Conservation (phyloP, 2,888 invertebrate species). For the Hipparchia sbordonii region DNA sequence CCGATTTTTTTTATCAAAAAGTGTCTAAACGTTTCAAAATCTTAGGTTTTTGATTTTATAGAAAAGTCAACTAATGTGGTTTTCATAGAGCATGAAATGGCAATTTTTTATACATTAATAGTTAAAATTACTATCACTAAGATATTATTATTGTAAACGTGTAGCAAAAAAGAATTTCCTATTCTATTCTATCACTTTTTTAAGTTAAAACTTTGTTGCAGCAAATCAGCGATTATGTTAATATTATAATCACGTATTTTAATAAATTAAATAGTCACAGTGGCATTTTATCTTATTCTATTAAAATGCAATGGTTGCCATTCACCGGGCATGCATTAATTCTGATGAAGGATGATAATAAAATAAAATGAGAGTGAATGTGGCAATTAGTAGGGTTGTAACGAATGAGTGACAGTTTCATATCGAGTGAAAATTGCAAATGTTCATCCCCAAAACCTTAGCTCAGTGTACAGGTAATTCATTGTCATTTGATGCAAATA, state of each 20-base stretch:
- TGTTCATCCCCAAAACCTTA: background rate
- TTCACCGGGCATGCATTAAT: slow-evolving; percentile 29
- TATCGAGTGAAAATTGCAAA: background rate
- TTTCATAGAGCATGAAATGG: too few species aligned
- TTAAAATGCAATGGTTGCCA: slow-evolving; percentile 14
- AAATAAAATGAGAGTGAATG: slow-evolving; percentile 3
- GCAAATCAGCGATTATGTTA: too few species aligned
- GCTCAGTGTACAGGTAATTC: background rate
- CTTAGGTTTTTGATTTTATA: too few species aligned
- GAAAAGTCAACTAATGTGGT: too few species aligned
- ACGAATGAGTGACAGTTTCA: slow-evolving; percentile 14
- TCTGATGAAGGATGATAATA: background rate
- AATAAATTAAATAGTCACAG: slow-evolving; percentile 2
- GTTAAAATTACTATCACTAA: too few species aligned
- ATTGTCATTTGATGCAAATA: background rate
- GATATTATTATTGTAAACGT: too few species aligned
- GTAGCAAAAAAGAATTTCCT: too few species aligned
- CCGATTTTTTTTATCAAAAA: too few species aligned
- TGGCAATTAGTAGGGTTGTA: slow-evolving; percentile 21
- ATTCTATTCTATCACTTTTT: too few species aligned
- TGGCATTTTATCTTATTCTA: slow-evolving; percentile 11
- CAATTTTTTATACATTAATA: too few species aligned
- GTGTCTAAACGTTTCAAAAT: too few species aligned
- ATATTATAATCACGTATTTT: background rate
- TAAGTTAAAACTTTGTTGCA: too few species aligned